Conservation (phyloP, 2,797 vertebrate species). For the Ammospiza maritima region DNA sequence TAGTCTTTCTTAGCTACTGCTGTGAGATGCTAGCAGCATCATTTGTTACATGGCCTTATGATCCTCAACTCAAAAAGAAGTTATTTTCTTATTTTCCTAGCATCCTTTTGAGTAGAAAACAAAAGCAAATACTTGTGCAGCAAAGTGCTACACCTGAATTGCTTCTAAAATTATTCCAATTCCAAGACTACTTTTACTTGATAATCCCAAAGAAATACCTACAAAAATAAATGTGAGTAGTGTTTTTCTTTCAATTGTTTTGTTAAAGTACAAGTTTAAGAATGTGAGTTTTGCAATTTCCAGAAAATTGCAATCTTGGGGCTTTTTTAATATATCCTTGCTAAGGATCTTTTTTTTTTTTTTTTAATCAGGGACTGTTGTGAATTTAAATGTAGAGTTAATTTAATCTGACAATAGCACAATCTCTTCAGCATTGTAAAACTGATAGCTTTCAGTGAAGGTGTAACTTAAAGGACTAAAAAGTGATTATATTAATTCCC, state of each 20-base stretch:
- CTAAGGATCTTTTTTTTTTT: not conserved
- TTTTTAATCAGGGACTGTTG: not conserved
- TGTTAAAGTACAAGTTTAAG: not conserved
- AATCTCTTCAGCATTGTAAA: not conserved
- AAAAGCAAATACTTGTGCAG: not conserved
- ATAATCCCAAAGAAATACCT: not conserved
- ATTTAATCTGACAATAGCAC: not conserved
- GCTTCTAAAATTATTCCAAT: slow-evolving; percentile 32
- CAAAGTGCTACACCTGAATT: not conserved
- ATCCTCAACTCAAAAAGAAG: not conserved
- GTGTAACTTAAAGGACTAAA: not conserved
- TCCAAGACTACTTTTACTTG: not conserved
- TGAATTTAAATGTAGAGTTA: slow-evolving; percentile 8
- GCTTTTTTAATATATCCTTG: not conserved
- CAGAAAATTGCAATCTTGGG: not conserved
- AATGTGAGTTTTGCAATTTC: slow-evolving; percentile 1
- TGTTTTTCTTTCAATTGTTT: slow-evolving; percentile 20
- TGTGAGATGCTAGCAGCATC: not conserved
- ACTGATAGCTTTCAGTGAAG: not conserved
- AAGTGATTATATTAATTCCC: not conserved
- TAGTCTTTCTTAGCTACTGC: not conserved
- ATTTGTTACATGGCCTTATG: not conserved
- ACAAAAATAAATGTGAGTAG: not conserved
- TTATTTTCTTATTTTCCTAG: slow-evolving; percentile 27
- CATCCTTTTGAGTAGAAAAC: not conserved